These are phyloP conservation scores for Gymnoscopelus braueri DNA, from an alignment of 2,797 vertebrate species.

Conservation along the genomic window DNA sequence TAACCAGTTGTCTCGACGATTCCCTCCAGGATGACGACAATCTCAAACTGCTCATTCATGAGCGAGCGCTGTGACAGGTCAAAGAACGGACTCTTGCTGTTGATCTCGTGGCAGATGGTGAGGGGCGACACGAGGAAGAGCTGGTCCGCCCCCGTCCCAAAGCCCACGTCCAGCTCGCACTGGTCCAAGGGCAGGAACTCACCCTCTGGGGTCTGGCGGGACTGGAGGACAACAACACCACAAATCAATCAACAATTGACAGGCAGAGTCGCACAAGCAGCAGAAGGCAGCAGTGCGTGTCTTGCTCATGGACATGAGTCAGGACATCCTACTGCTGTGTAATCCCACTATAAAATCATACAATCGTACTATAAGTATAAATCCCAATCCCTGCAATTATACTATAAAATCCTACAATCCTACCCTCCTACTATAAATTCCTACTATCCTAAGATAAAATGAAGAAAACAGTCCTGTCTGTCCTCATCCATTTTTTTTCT, in stretches of 20 bases:
- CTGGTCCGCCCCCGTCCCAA: slow-evolving; percentile 91
- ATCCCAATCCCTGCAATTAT: too few species aligned
- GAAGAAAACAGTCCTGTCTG: too few species aligned
- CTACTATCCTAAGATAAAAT: too few species aligned
- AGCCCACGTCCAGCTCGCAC: slow-evolving; percentile 91
- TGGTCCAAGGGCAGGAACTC: slow-evolving; percentile 93
- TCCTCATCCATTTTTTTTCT: too few species aligned
- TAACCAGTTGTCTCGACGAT: slow-evolving; percentile 93
- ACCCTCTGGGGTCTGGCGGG: slow-evolving; percentile 90
- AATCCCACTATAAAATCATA: too few species aligned
- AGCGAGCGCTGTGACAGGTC: slow-evolving; percentile 89
- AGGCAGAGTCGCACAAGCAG: too few species aligned
- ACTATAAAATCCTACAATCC: too few species aligned
- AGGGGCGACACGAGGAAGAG: slow-evolving; percentile 91
- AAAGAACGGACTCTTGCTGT: slow-evolving; percentile 89
- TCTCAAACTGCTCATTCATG: slow-evolving; percentile 89
- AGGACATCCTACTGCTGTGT: too few species aligned
- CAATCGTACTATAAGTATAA: too few species aligned
- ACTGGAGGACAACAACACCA: slow-evolving; percentile 73
- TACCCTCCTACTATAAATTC: too few species aligned
- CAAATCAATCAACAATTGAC: slow-evolving; percentile 8
- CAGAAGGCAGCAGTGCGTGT: too few species aligned
- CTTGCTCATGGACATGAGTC: too few species aligned
- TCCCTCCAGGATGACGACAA: slow-evolving; percentile 92
- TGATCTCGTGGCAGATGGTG: slow-evolving; percentile 93